Evolutionary conservation across 2,888 invertebrate species (phyloP).

Genomic region (Lomographa bimaculata): DNA sequence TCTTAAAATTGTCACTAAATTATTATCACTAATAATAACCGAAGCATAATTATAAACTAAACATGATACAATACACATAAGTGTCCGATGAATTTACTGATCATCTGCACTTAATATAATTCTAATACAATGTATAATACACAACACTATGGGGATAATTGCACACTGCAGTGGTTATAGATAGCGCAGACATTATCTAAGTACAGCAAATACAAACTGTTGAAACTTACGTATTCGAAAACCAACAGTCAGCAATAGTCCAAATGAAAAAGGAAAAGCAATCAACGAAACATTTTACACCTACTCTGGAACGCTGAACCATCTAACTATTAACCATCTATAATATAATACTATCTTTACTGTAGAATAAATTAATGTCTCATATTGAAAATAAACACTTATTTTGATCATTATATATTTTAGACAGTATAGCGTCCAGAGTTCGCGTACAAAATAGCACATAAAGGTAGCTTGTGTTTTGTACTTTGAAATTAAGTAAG

Average conservation of each 20-base stretch:
- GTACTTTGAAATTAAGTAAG: slow-evolving; percentile 78
- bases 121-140: slow-evolving; percentile 78
- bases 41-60: slow-evolving; percentile 79
- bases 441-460: slow-evolving; percentile 49
- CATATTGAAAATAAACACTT: slow-evolving; percentile 67
- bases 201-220: slow-evolving; percentile 54
- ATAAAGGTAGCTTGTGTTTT: slow-evolving; percentile 69
- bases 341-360: slow-evolving; percentile 60
- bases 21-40: slow-evolving; percentile 73
- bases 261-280: slow-evolving; percentile 12
- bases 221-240: slow-evolving; percentile 44
- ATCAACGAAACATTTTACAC: no score
- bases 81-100: slow-evolving; percentile 66
- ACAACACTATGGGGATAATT: slow-evolving; percentile 68
- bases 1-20: slow-evolving; percentile 76
- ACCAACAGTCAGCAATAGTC: slow-evolving; percentile 31
- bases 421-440: slow-evolving; percentile 61
- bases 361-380: slow-evolving; percentile 69
- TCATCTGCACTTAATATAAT: slow-evolving; percentile 58
- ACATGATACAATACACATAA: slow-evolving; percentile 76
- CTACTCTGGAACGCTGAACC: slow-evolving; percentile 50
- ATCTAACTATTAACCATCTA: slow-evolving; percentile 54
- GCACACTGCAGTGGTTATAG: slow-evolving; percentile 71
- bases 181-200: slow-evolving; percentile 59
- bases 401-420: slow-evolving; percentile 66